These are phyloP conservation scores for Alitta virens DNA, from an alignment of 2,888 invertebrate species.

Conservation along the genomic window DNA sequence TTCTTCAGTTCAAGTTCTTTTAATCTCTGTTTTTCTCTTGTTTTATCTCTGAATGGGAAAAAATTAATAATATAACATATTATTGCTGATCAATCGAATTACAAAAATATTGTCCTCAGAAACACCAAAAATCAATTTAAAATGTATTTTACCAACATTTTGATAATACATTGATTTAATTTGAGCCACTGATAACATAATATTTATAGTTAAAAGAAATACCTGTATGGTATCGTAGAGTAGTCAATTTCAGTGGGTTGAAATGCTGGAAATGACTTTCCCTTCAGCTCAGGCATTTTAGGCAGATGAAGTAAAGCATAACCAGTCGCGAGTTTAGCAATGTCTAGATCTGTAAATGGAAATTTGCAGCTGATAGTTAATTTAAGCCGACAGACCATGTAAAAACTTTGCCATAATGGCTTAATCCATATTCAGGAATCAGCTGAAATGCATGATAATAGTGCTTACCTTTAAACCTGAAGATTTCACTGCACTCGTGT, in stretches of 20 bases:
- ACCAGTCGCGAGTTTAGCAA: slow-evolving; percentile 78
- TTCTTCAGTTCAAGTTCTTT: slow-evolving; percentile 66
- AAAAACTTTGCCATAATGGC: too few relatives aligned
- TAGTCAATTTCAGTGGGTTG: slow-evolving; percentile 68
- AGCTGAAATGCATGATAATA: too few relatives aligned
- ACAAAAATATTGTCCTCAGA: too few relatives aligned
- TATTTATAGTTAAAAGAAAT: not conserved
- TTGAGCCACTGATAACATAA: not conserved
- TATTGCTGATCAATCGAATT: too few relatives aligned
- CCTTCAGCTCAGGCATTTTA: slow-evolving; percentile 90
- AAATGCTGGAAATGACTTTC: slow-evolving; percentile 63
- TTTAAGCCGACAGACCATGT: not conserved
- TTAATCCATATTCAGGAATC: too few relatives aligned
- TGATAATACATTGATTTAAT: too few relatives aligned
- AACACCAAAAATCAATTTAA: not conserved
- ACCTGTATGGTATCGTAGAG: slow-evolving; percentile 70
- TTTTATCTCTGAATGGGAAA: slow-evolving; percentile 66
- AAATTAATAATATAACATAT: too few relatives aligned
- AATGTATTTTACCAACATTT: not conserved
- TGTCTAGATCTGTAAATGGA: slow-evolving; percentile 69
- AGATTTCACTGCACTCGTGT: slow-evolving; percentile 88
- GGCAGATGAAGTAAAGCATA: slow-evolving; percentile 90
- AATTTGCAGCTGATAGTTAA: not conserved
- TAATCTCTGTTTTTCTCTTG: slow-evolving; percentile 72
- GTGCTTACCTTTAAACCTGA: slow-evolving; percentile 72